Evolutionary conservation across 2,797 vertebrate species (phyloP), one percentile per base, ranked within the genome.

Genomic region (Chrysocyon brachyurus): DNA sequence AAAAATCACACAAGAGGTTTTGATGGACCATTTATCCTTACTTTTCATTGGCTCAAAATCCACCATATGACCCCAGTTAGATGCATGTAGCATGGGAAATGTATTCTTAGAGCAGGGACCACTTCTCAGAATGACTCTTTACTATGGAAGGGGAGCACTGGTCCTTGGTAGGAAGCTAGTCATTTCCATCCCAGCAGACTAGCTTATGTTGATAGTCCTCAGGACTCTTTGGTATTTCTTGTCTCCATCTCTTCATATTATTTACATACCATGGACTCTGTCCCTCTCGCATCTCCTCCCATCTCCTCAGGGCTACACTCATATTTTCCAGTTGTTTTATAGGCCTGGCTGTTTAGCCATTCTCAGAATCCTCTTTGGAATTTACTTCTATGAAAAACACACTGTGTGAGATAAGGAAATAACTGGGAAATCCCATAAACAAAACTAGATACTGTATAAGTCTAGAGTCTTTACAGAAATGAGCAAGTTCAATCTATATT

Each of bases 311-410:
- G 40, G 28, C 12, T 46, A 61, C 11, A 14, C 14, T 84, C 40
- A 33, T 70, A 57, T 83, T 77, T 90, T 82, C 66, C 64, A 72
- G 24, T 49, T 92, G 77, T 87, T 84, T 90, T 73, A 84, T 26
- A 54, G 36, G 22, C 4, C 33, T 46, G 52, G n/a, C 33, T 96
- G 22, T 61, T 36, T 64, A 31, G 28, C 2, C 24, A 49, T 21
- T 3, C 75, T 91, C 52, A 33, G 56, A 90, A 90, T 73, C 26
- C 46, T 90, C 84, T 75, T 68, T 40, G 91, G 68, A 90, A 94
- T 70, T 90, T 56, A 63, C 1, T 94, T 79, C 22, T 83, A 68
- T 81, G 81, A 66, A 79, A 73, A 96, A 40, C 12, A 57, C 40
- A 92, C 7, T 49, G 19, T 4, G 33, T 66, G 56, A 92, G 68